Evolutionary conservation across 1,140 invertebrate species (phyloP).

Genomic region (Brachionus sp.): DNA sequence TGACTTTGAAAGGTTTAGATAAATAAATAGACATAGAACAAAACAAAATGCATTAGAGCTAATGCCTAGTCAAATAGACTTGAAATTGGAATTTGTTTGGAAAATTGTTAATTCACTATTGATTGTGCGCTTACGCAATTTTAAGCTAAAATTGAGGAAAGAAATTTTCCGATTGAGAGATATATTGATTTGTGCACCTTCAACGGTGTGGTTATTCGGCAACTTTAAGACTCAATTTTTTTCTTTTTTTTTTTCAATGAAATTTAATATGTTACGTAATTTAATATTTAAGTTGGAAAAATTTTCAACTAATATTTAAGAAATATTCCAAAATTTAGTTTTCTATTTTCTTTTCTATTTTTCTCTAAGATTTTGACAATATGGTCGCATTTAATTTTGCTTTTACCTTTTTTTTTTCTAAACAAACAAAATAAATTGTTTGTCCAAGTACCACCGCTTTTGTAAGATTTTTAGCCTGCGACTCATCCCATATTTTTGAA

Average conservation of each 20-base stretch:
- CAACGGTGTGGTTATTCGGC: not conserved
- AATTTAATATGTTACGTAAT: constrained; percentile 31
- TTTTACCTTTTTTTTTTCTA: not conserved
- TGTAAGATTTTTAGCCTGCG: too few relatives aligned
- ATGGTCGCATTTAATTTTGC: not conserved
- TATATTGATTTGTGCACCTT: not conserved
- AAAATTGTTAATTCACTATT: not conserved
- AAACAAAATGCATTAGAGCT: not conserved
- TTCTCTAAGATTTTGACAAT: not conserved
- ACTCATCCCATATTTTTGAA: not conserved
- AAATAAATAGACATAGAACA: not conserved
- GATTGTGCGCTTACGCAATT: not conserved
- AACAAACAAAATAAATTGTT: constrained; percentile 11
- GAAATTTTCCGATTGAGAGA: not conserved
- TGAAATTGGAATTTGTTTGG: not conserved
- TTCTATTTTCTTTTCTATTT: not conserved
- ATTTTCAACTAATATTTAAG: constrained; percentile 34
- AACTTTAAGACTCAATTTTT: not conserved
- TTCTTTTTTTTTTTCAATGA: not conserved
- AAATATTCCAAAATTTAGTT: constrained; percentile 31
- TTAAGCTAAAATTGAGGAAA: not conserved
- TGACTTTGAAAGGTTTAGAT: not conserved
- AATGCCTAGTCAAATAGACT: not conserved
- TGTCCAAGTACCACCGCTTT: not conserved
- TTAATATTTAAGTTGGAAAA: constrained; percentile 40